A percentile compares a stretch with the other conserved stretches of the same genome.
Conservation (phyloP, 2,797 vertebrate genomes). For the Potorous gilbertii region DNA sequence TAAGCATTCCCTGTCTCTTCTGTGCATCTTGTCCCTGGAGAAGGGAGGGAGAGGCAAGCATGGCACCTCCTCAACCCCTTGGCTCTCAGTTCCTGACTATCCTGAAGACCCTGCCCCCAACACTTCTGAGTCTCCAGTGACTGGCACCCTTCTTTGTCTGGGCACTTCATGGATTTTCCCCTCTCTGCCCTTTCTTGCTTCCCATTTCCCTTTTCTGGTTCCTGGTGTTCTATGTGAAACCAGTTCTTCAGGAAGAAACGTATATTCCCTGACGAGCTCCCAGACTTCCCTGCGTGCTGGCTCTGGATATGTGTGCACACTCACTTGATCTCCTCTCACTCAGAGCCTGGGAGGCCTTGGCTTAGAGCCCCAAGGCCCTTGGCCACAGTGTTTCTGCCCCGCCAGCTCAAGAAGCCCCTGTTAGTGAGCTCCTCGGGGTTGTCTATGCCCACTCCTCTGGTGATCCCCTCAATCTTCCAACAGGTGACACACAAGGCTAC, state of each 20-base stretch:
- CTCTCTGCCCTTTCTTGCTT: not conserved
- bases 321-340: not conserved
- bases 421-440: not conserved
- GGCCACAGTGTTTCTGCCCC: conserved; percentile 12
- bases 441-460: conserved; percentile 14
- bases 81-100: conserved; percentile 70
- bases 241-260: conserved; percentile 21
- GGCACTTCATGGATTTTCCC: conserved; percentile 24
- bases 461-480: conserved; percentile 64
- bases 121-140: conserved; percentile 28
- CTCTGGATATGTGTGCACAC: not conserved
- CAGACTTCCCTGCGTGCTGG: not conserved
- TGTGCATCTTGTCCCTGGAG: conserved; percentile 25
- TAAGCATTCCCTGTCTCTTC: conserved; percentile 77
- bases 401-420: not conserved
- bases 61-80: conserved; percentile 42
- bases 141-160: conserved; percentile 70
- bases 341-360: not conserved
- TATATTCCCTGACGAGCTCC: not conserved
- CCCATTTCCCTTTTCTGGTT: conserved; percentile 26
- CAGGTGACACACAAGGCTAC: conserved; percentile 97
- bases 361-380: not conserved
- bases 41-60: conserved; percentile 49
- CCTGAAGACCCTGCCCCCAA: conserved; percentile 60
- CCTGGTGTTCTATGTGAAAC: conserved; percentile 54